A percentile compares a stretch with the other conserved stretches of the same genome.
Conservation (phyloP, 1,140 invertebrate species). For the Neotoxoptera formosana region DNA sequence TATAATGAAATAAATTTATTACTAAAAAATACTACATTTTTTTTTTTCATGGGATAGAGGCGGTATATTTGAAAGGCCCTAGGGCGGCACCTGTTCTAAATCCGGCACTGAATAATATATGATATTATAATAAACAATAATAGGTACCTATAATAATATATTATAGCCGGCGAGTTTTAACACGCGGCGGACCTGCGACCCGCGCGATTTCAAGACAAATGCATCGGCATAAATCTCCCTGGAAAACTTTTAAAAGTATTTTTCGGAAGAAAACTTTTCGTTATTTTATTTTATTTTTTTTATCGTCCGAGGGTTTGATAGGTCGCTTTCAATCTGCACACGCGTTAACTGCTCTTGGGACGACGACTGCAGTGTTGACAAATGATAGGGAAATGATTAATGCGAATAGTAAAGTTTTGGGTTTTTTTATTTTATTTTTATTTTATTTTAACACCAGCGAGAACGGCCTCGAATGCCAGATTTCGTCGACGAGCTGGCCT, state of each 20-base stretch:
- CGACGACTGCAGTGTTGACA: conserved; percentile 40
- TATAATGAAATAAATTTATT: too few relatives aligned
- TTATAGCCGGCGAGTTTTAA: background rate
- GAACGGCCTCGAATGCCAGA: background rate
- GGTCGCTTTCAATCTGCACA: conserved; percentile 54
- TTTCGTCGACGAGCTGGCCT: background rate
- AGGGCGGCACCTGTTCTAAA: too few relatives aligned
- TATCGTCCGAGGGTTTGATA: conserved; percentile 51
- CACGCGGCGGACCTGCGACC: background rate
- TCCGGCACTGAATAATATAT: too few relatives aligned
- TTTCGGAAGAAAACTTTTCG: conserved; percentile 44
- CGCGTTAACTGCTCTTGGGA: conserved; percentile 48
- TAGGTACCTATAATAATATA: background rate
- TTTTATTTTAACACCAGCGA: background rate
- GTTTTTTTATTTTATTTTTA: background rate
- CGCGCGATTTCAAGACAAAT: background rate
- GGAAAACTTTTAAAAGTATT: conserved; percentile 35
- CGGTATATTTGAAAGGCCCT: too few relatives aligned
- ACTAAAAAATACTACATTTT: too few relatives aligned
- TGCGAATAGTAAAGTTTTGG: conserved; percentile 32
- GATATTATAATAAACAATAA: background rate
- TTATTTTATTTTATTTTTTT: conserved; percentile 31
- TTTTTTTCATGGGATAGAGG: too few relatives aligned
- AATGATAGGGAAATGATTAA: conserved; percentile 55
- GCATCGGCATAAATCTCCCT: conserved; percentile 35